These are phyloP conservation scores for Diorhabda carinulata DNA, from an alignment of 1,140 invertebrate genomes.

Conservation along the genomic window DNA sequence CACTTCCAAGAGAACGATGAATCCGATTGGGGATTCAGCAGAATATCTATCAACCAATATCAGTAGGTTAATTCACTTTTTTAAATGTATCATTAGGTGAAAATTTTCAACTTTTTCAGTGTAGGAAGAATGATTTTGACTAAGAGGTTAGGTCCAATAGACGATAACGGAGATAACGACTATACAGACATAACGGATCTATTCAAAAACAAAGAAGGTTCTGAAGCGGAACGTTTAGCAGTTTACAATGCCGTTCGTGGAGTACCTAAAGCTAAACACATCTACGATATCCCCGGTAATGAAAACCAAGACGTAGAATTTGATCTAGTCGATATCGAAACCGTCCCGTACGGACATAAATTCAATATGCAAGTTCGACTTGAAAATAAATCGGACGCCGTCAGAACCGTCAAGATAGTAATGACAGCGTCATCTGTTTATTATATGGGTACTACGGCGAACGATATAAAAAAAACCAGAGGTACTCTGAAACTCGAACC, in stretches of 20 bases:
- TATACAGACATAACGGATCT: slow-evolving; percentile 63
- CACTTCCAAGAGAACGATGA: slow-evolving; percentile 63
- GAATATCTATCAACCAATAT: slow-evolving; percentile 59
- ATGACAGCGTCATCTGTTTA: slow-evolving; percentile 61
- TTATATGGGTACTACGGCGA: slow-evolving; percentile 66
- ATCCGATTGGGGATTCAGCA: slow-evolving; percentile 62
- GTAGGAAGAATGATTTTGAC: slow-evolving; percentile 72
- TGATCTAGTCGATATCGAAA: slow-evolving; percentile 65
- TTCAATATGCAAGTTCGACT: slow-evolving; percentile 64
- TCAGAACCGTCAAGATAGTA: slow-evolving; percentile 59
- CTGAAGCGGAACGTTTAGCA: slow-evolving; percentile 58
- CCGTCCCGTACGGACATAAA: slow-evolving; percentile 61
- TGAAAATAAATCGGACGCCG: slow-evolving; percentile 61
- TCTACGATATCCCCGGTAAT: slow-evolving; percentile 55
- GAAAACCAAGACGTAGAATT: slow-evolving; percentile 59
- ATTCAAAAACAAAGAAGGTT: slow-evolving; percentile 70
- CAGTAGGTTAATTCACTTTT: slow-evolving; percentile 52
- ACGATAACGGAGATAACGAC: slow-evolving; percentile 62
- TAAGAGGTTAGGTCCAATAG: slow-evolving; percentile 59
- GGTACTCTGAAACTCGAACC: slow-evolving; percentile 57
- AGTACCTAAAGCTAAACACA: slow-evolving; percentile 55
- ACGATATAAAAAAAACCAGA: slow-evolving; percentile 60
- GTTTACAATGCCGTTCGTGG: slow-evolving; percentile 63
- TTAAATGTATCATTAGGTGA: background rate
- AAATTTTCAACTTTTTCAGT: slow-evolving; percentile 39